Conservation (phyloP, 2,888 invertebrate species). For the Limnephilus lunatus region DNA sequence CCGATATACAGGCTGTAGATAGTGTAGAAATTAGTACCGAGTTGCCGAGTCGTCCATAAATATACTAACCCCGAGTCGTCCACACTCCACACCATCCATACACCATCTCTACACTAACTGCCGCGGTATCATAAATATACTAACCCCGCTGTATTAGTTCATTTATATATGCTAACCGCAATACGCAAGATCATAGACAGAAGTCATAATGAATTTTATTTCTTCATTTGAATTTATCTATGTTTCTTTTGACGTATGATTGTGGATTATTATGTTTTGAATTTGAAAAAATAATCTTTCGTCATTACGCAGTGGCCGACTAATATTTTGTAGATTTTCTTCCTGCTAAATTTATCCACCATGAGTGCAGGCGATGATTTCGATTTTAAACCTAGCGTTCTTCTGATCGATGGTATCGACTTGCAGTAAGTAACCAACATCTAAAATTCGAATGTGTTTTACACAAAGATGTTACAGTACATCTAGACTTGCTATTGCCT, state of each 20-base stretch:
- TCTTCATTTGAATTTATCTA: background rate
- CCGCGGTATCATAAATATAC: too few species aligned
- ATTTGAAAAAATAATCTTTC: background rate
- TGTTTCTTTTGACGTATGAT: background rate
- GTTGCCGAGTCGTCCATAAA: too few species aligned
- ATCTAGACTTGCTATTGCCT: too few species aligned
- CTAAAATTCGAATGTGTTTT: background rate
- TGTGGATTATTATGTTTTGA: background rate
- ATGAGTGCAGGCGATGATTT: conserved; percentile 9
- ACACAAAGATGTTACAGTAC: background rate
- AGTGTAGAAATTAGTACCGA: too few species aligned
- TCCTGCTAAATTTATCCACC: background rate
- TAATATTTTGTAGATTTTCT: background rate
- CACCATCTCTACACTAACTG: too few species aligned
- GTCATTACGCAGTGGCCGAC: background rate
- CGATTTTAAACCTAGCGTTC: conserved; percentile 42
- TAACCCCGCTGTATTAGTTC: too few species aligned
- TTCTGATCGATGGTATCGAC: conserved; percentile 27
- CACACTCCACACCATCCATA: too few species aligned
- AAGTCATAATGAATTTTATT: background rate
- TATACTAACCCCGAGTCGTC: too few species aligned
- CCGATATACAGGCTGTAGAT: too few species aligned
- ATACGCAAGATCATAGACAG: too few species aligned
- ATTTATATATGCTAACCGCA: too few species aligned
- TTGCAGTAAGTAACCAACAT: conserved; percentile 7